Evolutionary conservation across 2,113 vertebrate genomes (phyloP).

Genomic region (Brachypteracias leptosomus): DNA sequence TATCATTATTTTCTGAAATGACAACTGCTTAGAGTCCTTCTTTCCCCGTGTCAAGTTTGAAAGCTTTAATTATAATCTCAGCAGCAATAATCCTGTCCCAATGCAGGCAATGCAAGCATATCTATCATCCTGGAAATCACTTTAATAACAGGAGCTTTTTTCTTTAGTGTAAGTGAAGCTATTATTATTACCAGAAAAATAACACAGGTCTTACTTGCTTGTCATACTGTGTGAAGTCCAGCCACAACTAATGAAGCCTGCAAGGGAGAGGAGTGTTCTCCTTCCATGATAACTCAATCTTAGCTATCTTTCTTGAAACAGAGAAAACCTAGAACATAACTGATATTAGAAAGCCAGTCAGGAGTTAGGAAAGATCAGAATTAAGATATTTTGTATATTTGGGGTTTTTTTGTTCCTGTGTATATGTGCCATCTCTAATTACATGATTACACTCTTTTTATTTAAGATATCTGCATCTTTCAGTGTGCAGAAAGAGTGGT

Average conservation of each 20-base stretch:
- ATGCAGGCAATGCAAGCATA: not conserved
- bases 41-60: not conserved
- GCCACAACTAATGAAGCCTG: not conserved
- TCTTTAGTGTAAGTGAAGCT: not conserved
- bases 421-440: not conserved
- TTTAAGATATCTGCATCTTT: not conserved
- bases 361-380: not conserved
- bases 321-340: not conserved
- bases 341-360: not conserved
- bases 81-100: not conserved
- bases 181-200: not conserved
- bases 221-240: not conserved
- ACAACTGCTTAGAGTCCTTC: not conserved
- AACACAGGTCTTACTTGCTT: not conserved
- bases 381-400: not conserved
- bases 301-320: not conserved
- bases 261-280: not conserved
- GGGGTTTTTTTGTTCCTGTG: not conserved
- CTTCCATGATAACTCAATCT: not conserved
- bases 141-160: not conserved
- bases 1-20: not conserved
- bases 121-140: not conserved
- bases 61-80: conserved; percentile 29
- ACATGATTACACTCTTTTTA: not conserved
- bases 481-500: not conserved